Conservation (phyloP, 2,888 invertebrate genomes). For the Caenorhabditis wallacei region DNA sequence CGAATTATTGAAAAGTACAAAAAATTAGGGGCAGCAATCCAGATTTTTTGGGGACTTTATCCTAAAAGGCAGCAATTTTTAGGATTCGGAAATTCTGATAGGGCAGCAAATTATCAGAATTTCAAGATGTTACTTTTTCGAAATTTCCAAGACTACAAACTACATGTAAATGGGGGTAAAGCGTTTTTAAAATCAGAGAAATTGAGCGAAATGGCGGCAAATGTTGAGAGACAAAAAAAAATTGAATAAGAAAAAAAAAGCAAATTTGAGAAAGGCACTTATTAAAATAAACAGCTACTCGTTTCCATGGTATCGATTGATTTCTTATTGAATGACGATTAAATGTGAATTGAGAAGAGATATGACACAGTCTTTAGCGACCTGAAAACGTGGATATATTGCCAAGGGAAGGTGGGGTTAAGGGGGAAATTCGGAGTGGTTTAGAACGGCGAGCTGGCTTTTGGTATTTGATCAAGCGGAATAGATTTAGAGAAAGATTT, state of each 20-base stretch:
- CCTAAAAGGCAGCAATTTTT: constrained; percentile 43
- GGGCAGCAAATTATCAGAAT: constrained; percentile 47
- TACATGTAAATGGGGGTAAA: constrained; percentile 22
- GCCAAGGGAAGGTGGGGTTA: constrained; percentile 59
- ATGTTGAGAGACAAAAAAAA: background rate
- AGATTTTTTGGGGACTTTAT: background rate
- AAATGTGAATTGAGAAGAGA: constrained; percentile 41
- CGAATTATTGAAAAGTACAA: background rate
- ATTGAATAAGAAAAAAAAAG: background rate
- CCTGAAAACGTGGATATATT: constrained; percentile 47
- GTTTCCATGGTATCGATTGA: constrained; percentile 37
- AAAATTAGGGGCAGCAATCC: constrained; percentile 34
- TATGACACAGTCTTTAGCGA: constrained; percentile 28
- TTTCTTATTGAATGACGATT: constrained; percentile 12
- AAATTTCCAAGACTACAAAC: constrained; percentile 1
- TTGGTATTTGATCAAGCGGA: constrained; percentile 29
- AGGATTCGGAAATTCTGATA: constrained; percentile 1
- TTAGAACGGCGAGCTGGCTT: constrained; percentile 39
- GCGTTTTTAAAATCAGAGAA: constrained; percentile 44
- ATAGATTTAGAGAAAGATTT: background rate
- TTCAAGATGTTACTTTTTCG: no score
- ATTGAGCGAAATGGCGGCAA: constrained; percentile 18
- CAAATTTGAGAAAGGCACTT: constrained; percentile 26
- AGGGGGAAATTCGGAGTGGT: constrained; percentile 10
- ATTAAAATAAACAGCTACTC: constrained; percentile 40